Evolutionary conservation across 2,797 vertebrate genomes (phyloP).

Genomic region (Crocodylus rhombifer): DNA sequence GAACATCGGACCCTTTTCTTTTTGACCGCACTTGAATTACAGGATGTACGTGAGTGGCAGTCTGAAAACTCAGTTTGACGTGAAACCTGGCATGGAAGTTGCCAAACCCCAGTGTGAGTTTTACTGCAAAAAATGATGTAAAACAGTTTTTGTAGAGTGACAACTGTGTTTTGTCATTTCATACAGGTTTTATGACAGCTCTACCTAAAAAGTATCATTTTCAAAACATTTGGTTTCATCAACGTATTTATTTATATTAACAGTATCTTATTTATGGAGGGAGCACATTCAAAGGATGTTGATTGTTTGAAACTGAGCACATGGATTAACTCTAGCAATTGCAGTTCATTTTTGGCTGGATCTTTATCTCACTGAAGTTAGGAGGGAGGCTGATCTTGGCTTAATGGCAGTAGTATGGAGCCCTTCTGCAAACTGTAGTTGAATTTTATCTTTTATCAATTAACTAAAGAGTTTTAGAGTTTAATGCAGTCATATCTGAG

Average conservation of each 20-base stretch:
- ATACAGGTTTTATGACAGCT: constrained; percentile 10
- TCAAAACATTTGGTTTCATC: constrained; percentile 15
- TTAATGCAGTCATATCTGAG: neutral
- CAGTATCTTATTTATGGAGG: neutral
- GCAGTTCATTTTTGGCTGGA: neutral
- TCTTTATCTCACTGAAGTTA: neutral
- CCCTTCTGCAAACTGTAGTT: neutral
- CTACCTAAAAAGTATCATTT: constrained; percentile 29
- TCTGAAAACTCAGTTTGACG: constrained; percentile 46
- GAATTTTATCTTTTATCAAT: constrained; percentile 28
- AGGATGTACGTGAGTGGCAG: constrained; percentile 10
- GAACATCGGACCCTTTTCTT: constrained; percentile 5
- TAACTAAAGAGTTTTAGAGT: neutral
- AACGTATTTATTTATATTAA: neutral
- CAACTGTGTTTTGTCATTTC: neutral
- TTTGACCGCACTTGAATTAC: constrained; percentile 29
- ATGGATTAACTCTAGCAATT: neutral
- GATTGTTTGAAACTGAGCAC: neutral
- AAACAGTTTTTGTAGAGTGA: constrained; percentile 48
- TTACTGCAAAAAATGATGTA: constrained; percentile 18
- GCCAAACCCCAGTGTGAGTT: constrained; percentile 54
- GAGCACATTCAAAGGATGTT: neutral
- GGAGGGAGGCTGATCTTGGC: neutral
- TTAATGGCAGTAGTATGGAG: neutral
- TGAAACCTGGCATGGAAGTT: constrained; percentile 58